These are phyloP conservation scores for Pinctada fucata DNA, from an alignment of 2,888 invertebrate genomes.

Conservation along the genomic window DNA sequence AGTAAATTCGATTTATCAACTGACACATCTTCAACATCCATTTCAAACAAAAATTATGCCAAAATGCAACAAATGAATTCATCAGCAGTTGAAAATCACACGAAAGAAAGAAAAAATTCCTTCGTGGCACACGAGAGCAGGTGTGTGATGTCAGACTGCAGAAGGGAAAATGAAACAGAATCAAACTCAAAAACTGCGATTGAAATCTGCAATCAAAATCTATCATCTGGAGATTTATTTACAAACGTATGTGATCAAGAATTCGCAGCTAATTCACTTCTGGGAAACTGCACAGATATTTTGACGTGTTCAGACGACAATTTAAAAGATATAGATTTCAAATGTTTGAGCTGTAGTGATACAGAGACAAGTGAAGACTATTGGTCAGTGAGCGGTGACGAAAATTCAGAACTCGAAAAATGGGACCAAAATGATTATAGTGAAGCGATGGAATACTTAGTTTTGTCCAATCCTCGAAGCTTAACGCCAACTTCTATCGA, in stretches of 20 bases:
- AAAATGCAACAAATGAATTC: not conserved
- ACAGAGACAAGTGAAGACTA: conserved; percentile 35
- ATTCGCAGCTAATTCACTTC: not conserved
- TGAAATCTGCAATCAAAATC: conserved; percentile 4
- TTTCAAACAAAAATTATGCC: not conserved
- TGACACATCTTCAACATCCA: conserved; percentile 1
- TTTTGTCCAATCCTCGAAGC: too few species aligned
- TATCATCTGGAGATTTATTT: not conserved
- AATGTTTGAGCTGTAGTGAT: conserved; percentile 1
- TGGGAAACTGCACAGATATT: not conserved
- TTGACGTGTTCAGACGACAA: not conserved
- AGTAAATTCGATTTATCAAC: conserved; percentile 4
- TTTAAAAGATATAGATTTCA: not conserved
- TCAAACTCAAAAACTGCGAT: not conserved
- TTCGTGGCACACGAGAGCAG: not conserved
- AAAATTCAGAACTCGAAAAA: conserved; percentile 7
- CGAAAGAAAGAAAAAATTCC: not conserved
- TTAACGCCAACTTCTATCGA: too few species aligned
- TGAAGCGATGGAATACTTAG: not conserved
- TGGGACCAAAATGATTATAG: not conserved
- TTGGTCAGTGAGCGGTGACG: conserved; percentile 38
- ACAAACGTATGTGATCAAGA: not conserved
- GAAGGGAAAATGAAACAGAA: not conserved
- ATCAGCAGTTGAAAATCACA: not conserved
- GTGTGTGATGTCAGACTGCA: not conserved